These are phyloP conservation scores for Smutsia gigantea DNA, from an alignment of 2,797 vertebrate genomes.

Conservation along the genomic window DNA sequence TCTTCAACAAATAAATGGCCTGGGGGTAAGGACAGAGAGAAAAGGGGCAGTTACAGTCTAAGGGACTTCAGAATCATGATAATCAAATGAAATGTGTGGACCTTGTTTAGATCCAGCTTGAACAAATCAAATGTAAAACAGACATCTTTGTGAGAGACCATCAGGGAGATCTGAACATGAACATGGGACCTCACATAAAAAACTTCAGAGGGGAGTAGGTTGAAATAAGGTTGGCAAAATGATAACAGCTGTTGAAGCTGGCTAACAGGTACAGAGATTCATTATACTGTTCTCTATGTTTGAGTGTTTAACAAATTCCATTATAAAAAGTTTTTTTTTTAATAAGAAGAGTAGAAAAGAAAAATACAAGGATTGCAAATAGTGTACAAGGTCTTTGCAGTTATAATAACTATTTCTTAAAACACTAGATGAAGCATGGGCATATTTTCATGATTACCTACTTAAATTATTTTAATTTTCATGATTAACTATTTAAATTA, in stretches of 20 bases:
- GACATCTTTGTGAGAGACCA: not conserved
- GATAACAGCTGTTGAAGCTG: not conserved
- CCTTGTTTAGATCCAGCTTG: not conserved
- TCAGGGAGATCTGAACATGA: slow-evolving; percentile 9
- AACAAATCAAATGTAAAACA: not conserved
- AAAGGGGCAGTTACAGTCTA: not conserved
- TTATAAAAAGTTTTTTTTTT: not conserved
- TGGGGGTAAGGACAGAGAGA: not conserved
- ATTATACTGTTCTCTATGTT: slow-evolving; percentile 10
- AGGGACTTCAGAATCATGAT: not conserved
- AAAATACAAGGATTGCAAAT: not conserved
- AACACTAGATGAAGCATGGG: not conserved
- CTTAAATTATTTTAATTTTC: slow-evolving; percentile 29
- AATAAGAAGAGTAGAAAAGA: not conserved
- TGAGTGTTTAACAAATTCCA: slow-evolving; percentile 14
- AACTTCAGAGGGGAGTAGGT: not conserved
- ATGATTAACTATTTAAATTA: slow-evolving; percentile 43
- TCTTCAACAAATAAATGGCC: slow-evolving; percentile 31
- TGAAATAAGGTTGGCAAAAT: not conserved
- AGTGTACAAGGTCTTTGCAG: not conserved
- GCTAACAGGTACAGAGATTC: not conserved
- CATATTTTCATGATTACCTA: not conserved
- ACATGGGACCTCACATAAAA: not conserved
- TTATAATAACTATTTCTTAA: slow-evolving; percentile 46
- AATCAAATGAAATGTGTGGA: slow-evolving; percentile 9